phyloP scores from a whole-genome alignment of 2,113 vertebrate species.

The Muscicapa adusta region DNA sequence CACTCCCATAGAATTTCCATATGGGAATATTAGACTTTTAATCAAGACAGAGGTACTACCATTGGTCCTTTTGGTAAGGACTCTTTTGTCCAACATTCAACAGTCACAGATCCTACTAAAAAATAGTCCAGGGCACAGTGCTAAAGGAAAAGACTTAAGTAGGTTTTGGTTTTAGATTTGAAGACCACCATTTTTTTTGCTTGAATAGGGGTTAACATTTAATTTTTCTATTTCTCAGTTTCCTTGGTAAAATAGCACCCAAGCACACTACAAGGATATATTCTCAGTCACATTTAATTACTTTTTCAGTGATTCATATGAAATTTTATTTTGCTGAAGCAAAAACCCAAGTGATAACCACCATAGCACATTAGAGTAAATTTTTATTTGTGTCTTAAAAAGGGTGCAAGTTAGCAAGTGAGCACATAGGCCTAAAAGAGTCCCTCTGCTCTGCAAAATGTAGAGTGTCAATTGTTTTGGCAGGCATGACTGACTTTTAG shows the following conservation, averaged over 20 bases:
- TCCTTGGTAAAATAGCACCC: neutral
- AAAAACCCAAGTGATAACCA: neutral
- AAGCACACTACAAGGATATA: neutral
- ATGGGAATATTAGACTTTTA: neutral
- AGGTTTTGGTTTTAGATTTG: neutral
- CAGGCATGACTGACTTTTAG: constrained; percentile 11
- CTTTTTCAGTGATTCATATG: neutral
- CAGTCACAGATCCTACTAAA: neutral
- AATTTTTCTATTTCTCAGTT: neutral
- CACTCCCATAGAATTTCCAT: neutral
- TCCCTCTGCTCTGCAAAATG: neutral
- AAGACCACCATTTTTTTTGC: rapidly evolving
- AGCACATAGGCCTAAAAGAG: neutral
- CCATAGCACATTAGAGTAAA: neutral
- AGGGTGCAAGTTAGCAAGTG: neutral
- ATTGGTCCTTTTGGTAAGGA: neutral
- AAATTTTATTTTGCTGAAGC: neutral
- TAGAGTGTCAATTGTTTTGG: constrained; percentile 7
- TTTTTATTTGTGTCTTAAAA: neutral
- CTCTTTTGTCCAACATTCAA: neutral
- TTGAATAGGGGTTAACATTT: neutral
- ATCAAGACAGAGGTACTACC: neutral
- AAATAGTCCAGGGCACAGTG: neutral
- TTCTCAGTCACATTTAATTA: neutral
- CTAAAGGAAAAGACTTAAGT: neutral